phyloP scores from a whole-genome alignment of 2,888 invertebrate genomes.

The Asteroscopus sphinx region DNA sequence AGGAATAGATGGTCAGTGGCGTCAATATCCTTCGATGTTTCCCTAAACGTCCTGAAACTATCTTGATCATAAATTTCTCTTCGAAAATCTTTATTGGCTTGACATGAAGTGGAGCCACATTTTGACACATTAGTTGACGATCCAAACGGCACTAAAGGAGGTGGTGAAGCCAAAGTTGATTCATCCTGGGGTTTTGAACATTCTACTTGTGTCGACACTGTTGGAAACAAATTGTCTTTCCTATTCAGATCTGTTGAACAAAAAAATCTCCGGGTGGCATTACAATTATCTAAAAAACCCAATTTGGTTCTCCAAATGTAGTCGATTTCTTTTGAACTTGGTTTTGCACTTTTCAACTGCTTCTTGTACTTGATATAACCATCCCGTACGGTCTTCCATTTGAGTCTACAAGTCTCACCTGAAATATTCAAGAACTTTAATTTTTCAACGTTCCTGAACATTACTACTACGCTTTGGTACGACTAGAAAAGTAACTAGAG shows the following conservation, averaged over 20 bases:
- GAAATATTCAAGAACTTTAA: constrained; percentile 19
- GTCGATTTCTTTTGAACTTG: constrained; percentile 52
- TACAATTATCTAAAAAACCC: constrained; percentile 55
- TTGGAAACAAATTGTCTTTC: background rate
- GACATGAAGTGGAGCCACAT: background rate
- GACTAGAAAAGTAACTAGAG: no score
- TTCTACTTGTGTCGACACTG: background rate
- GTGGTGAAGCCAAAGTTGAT: constrained; percentile 21
- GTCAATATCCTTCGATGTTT: constrained; percentile 30
- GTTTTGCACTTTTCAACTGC: constrained; percentile 37
- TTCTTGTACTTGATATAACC: constrained; percentile 66
- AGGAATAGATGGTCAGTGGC: constrained; percentile 59
- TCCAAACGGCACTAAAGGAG: constrained; percentile 27
- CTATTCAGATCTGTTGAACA: background rate
- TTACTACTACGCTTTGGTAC: no score
- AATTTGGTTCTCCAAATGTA: constrained; percentile 61
- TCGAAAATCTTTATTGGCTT: constrained; percentile 16
- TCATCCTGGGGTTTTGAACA: constrained; percentile 5
- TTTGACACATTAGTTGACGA: constrained; percentile 5
- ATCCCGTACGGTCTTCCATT: constrained; percentile 68
- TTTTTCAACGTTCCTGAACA: background rate
- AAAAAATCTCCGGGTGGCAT: constrained; percentile 36
- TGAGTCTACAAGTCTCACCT: constrained; percentile 62
- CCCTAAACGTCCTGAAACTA: background rate
- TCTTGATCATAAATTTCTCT: constrained; percentile 6